Base-by-base conservation (phyloP, 2,113 vertebrate species). In the Amblyornis subalaris region DNA sequence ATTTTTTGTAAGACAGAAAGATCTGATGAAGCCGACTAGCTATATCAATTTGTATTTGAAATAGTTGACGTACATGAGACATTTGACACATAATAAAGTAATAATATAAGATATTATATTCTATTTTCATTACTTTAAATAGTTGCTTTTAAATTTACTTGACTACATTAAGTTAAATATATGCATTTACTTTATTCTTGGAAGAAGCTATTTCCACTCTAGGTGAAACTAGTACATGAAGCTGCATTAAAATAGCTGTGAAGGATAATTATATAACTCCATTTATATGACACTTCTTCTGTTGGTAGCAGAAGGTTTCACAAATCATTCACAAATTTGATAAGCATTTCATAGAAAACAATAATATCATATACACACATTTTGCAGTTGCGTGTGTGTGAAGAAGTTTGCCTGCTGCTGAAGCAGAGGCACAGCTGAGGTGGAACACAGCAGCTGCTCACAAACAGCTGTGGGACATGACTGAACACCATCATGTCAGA, bases 211-310 rank as follows among this genome's bases (percentile, higher is more conserved):
- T 86, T 95, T 91, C 74, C 10, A 65, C 42, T 79, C 53, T 53
- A 71, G 64, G 78, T 91, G 61, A 88, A 94, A 90, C 48, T 51
- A 64, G 75, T 60, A 62, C 65, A 36, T 60, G 91, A 45, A 64
- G 84, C 45, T 70, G 42, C 55, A 35, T 83, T 92, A 91, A 95
- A 93, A 91, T 88, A 92, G 57, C 79, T 77, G 55, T 64, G 89
- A 92, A 73, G 86, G 84, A 48, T 92, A 93, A 92, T 96, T 64
- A 89, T 73, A 35, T 93, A 58, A 90, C 89, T 91, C 70, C 87
- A 70, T 91, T 62, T 85, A 51, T 74, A 47, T 76, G 93, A 85
- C 89, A 73, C 42, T 60, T 73, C 28, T 87, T 89, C 67, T 48
- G 66, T 67, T 55, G 69, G 75, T 76, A 89, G 84, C 94, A 89